Percentiles rank a stretch among this genome's conserved stretches.
Evolutionary conservation across 2,113 vertebrate species (phyloP).

Genomic region (Scomber colias): DNA sequence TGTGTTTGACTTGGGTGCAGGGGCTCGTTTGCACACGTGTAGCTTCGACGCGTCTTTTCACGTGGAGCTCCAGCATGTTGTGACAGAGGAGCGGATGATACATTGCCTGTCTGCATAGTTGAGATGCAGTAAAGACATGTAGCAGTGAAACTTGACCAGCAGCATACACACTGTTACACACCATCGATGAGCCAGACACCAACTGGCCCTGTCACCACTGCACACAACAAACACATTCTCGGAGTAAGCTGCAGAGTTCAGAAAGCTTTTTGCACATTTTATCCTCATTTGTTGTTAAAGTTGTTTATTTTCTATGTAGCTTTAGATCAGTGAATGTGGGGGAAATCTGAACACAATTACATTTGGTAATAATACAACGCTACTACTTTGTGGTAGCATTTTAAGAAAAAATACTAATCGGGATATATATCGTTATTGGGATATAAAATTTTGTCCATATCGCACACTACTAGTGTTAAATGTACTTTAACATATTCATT

Average conservation of each 20-base stretch:
- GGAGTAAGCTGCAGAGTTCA: conserved; percentile 1
- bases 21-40: conserved; percentile 32
- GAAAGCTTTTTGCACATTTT: conserved; percentile 9
- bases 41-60: conserved; percentile 21
- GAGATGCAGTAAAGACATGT: conserved; percentile 53
- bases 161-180: conserved; percentile 54
- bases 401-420: too few species aligned
- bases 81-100: conserved; percentile 57
- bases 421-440: too few species aligned
- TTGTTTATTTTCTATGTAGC: conserved; percentile 10
- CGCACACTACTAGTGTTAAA: too few species aligned
- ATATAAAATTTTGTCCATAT: too few species aligned
- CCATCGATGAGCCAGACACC: conserved; percentile 54
- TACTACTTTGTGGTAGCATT: too few species aligned
- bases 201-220: conserved; percentile 70
- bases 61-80: conserved; percentile 31
- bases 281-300: conserved; percentile 2
- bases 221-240: conserved; percentile 38
- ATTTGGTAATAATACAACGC: neutral
- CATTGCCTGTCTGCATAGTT: conserved; percentile 55
- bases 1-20: conserved; percentile 18
- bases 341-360: neutral
- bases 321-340: neutral
- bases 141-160: conserved; percentile 69
- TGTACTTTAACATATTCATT: too few species aligned